These are phyloP conservation scores for Corapipo altera DNA, from an alignment of 2,113 vertebrate genomes.

Conservation along the genomic window DNA sequence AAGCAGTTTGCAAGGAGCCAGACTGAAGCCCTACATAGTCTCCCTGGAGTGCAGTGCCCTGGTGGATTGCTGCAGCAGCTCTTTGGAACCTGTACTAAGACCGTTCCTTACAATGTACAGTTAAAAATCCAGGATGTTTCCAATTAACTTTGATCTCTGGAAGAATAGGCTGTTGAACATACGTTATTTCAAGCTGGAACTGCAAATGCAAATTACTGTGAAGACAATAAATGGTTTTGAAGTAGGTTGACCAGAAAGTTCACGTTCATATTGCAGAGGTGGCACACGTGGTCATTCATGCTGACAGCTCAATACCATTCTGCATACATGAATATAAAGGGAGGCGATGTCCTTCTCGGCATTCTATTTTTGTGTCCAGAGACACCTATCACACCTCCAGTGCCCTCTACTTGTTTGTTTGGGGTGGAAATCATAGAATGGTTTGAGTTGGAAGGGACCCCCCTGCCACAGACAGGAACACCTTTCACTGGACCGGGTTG, in stretches of 20 bases:
- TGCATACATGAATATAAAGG: not conserved
- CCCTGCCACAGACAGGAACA: not conserved
- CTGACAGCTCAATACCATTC: not conserved
- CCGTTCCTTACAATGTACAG: accelerated
- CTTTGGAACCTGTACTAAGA: not conserved
- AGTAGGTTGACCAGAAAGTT: not conserved
- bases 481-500: not conserved
- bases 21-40: not conserved
- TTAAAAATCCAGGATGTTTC: not conserved
- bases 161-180: not conserved
- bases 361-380: not conserved
- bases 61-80: not conserved
- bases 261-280: not conserved
- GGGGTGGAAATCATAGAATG: not conserved
- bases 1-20: not conserved
- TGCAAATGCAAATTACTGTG: not conserved
- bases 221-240: not conserved
- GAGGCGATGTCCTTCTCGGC: not conserved
- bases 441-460: not conserved
- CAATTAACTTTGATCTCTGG: not conserved
- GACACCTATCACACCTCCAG: not conserved
- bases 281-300: accelerated
- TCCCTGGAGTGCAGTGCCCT: accelerated
- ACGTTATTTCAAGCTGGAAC: not conserved
- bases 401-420: not conserved